A percentile compares a stretch with the other conserved stretches of the same genome.
Evolutionary conservation across 2,113 vertebrate species (phyloP).

Genomic region (Candoia aspera): DNA sequence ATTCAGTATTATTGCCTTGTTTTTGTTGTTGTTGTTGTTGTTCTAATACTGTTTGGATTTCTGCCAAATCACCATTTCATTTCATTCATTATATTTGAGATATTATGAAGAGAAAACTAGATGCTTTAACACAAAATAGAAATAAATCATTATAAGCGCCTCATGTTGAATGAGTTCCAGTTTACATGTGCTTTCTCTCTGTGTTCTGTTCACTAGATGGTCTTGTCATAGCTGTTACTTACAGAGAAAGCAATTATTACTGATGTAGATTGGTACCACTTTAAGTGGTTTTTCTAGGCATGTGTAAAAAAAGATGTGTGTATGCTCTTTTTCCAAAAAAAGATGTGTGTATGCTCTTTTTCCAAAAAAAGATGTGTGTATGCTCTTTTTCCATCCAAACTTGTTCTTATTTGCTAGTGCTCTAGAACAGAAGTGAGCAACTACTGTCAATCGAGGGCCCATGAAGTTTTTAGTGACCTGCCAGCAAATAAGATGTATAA

Average conservation of each 20-base stretch:
- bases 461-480: neutral
- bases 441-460: neutral
- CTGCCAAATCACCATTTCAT: conserved; percentile 47
- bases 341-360: neutral
- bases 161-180: neutral
- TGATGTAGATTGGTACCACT: neutral
- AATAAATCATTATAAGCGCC: conserved; percentile 47
- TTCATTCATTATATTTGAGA: conserved; percentile 36
- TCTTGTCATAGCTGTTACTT: neutral
- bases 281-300: neutral
- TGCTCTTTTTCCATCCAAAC: conserved; percentile 19
- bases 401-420: conserved; percentile 16
- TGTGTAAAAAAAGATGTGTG: neutral
- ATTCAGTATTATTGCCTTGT: conserved; percentile 4
- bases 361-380: neutral
- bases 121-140: conserved; percentile 46
- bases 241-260: conserved; percentile 17
- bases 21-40: neutral
- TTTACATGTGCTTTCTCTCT: neutral
- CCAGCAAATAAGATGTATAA: neutral
- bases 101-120: conserved; percentile 52
- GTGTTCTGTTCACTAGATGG: neutral
- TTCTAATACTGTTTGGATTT: conserved; percentile 38
- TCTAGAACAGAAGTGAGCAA: neutral
- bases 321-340: neutral